Evolutionary conservation across 1,140 invertebrate species (phyloP).

Genomic region (Anoplophora glabripennis): DNA sequence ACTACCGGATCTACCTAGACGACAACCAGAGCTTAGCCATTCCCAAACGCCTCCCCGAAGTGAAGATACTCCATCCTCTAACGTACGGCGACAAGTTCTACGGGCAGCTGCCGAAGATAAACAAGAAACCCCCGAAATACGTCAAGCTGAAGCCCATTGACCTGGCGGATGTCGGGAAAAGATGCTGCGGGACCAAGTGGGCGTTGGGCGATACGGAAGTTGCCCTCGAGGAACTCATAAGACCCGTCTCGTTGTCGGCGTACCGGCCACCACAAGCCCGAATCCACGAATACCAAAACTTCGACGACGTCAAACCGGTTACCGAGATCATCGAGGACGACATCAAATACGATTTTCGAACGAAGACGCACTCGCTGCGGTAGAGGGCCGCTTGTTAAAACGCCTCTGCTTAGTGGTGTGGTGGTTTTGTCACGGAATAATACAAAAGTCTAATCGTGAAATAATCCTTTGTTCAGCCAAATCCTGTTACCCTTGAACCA

Average conservation of each 20-base stretch:
- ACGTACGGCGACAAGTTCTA: slow-evolving; percentile 12
- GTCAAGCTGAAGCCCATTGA: not conserved
- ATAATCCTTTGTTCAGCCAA: too few relatives aligned
- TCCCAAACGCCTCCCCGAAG: too few relatives aligned
- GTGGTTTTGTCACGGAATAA: too few relatives aligned
- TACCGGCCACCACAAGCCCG: not conserved
- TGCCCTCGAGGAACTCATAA: slow-evolving; percentile 4
- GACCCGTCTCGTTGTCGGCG: not conserved
- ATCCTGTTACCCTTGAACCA: too few relatives aligned
- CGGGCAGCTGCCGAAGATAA: slow-evolving; percentile 12
- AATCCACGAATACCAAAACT: not conserved
- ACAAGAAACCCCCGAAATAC: slow-evolving; percentile 20
- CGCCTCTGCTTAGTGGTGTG: not conserved
- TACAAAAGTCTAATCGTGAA: too few relatives aligned
- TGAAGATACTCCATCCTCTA: not conserved
- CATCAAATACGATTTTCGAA: slow-evolving; percentile 45
- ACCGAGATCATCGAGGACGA: slow-evolving; percentile 40
- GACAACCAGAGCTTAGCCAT: too few relatives aligned
- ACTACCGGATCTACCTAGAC: not conserved
- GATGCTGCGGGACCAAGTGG: slow-evolving; percentile 9
- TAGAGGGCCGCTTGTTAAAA: not conserved
- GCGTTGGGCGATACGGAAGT: not conserved
- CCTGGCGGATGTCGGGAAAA: not conserved
- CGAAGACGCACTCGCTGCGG: slow-evolving; percentile 37
- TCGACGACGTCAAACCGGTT: slow-evolving; percentile 41